Conservation (phyloP, 1,140 invertebrate genomes). For the Cyphomyrmex costatus region DNA sequence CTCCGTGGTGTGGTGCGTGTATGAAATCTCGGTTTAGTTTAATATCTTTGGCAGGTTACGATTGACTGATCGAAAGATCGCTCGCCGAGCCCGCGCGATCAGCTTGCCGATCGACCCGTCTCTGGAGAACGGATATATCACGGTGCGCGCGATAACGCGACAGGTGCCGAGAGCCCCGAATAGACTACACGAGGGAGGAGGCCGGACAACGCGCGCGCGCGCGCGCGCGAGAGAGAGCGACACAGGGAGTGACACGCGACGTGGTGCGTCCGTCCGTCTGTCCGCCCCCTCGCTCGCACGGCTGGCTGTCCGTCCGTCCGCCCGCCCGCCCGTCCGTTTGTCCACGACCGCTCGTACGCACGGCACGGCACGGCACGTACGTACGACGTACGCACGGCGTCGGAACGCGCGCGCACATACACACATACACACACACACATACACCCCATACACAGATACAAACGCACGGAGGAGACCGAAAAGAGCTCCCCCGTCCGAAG, state of each 20-base stretch:
- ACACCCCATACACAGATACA: neutral
- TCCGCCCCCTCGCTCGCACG: neutral
- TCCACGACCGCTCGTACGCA: neutral
- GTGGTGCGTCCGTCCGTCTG: slow-evolving; percentile 19
- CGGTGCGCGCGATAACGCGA: slow-evolving; percentile 25
- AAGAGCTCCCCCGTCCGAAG: slow-evolving; percentile 38
- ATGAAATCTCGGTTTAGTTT: slow-evolving; percentile 53
- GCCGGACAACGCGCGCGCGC: slow-evolving; percentile 28
- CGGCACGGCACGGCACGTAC: neutral
- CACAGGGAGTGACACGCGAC: slow-evolving; percentile 43
- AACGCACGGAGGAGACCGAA: slow-evolving; percentile 31
- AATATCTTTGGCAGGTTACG: slow-evolving; percentile 46
- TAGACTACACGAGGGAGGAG: neutral
- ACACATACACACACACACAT: neutral
- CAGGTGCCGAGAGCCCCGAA: slow-evolving; percentile 22
- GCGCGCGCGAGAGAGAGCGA: slow-evolving; percentile 25
- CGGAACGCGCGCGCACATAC: neutral
- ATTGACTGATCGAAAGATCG: neutral
- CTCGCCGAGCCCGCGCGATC: neutral
- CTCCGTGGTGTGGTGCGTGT: slow-evolving; percentile 26
- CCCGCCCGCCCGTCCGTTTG: neutral
- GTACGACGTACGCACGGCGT: slow-evolving; percentile 40
- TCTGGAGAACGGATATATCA: neutral
- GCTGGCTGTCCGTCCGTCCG: neutral
- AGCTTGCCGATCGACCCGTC: neutral